Percentiles rank a stretch among this genome's conserved stretches.
Conservation (phyloP, 2,888 invertebrate species). For the Brachypalpus laphriformis region DNA sequence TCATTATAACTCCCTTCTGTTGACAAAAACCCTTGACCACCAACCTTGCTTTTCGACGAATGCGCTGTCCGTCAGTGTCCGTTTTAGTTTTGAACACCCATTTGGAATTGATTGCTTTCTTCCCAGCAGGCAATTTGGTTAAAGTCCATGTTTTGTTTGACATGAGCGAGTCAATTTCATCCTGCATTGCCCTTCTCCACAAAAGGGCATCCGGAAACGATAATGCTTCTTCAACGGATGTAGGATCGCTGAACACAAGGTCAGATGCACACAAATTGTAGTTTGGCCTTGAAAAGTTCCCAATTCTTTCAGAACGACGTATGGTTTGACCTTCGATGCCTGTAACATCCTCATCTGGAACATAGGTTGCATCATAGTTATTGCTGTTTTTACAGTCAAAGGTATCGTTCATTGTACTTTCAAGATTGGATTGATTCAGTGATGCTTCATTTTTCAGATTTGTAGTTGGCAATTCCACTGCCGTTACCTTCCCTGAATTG, state of each 20-base stretch:
- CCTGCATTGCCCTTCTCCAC: background rate
- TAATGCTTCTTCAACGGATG: no score
- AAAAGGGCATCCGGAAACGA: no score
- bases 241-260: no score
- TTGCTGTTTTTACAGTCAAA: constrained; percentile 13
- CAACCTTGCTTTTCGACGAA: constrained; percentile 58
- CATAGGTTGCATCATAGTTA: constrained; percentile 8
- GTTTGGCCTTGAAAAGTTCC: background rate
- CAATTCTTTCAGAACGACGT: background rate
- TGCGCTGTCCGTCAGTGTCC: constrained; percentile 29
- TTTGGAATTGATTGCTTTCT: background rate
- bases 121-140: background rate
- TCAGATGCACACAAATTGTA: background rate
- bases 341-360: constrained; percentile 33
- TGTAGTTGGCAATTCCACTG: constrained; percentile 18
- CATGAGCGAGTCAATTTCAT: background rate
- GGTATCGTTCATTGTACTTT: constrained; percentile 10
- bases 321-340: no score
- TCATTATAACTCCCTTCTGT: constrained; percentile 58
- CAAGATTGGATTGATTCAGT: background rate
- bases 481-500: constrained; percentile 26
- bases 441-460: constrained; percentile 15
- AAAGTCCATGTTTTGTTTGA: background rate
- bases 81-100: constrained; percentile 57
- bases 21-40: constrained; percentile 60